Percentiles rank a stretch among this genome's conserved stretches.
phyloP scores from a whole-genome alignment of 2,113 vertebrate genomes.

The Platichthys flesus region DNA sequence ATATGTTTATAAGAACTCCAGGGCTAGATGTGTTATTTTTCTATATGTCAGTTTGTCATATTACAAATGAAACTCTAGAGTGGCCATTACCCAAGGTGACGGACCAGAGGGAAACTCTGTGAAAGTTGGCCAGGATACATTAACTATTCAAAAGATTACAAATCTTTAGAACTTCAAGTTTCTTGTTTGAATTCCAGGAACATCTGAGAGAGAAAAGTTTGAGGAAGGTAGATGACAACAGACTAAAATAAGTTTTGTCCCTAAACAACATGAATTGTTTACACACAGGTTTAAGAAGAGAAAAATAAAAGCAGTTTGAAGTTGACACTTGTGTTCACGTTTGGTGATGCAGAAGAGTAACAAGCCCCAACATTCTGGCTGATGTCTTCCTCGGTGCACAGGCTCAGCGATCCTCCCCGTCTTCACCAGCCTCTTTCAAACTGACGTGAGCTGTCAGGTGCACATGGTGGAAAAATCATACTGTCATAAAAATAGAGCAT shows the following conservation, averaged over 20 bases:
- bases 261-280: neutral
- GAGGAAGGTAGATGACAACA: neutral
- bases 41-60: neutral
- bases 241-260: neutral
- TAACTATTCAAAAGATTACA: neutral
- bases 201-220: neutral
- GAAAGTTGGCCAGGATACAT: neutral
- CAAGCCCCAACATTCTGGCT: neutral
- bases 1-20: conserved; percentile 12
- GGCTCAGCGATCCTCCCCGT: neutral
- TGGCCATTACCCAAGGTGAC: neutral
- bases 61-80: neutral
- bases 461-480: neutral
- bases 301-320: neutral
- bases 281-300: neutral
- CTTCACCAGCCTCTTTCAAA: neutral
- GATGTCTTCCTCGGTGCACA: neutral
- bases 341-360: neutral
- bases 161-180: too few species aligned
- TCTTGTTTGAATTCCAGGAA: neutral
- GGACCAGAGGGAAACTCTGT: neutral
- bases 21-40: neutral
- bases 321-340: neutral
- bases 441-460: neutral
- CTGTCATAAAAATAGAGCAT: neutral